Evolutionary conservation across 2,113 vertebrate species (phyloP).

Genomic region (Isichthys henryi): DNA sequence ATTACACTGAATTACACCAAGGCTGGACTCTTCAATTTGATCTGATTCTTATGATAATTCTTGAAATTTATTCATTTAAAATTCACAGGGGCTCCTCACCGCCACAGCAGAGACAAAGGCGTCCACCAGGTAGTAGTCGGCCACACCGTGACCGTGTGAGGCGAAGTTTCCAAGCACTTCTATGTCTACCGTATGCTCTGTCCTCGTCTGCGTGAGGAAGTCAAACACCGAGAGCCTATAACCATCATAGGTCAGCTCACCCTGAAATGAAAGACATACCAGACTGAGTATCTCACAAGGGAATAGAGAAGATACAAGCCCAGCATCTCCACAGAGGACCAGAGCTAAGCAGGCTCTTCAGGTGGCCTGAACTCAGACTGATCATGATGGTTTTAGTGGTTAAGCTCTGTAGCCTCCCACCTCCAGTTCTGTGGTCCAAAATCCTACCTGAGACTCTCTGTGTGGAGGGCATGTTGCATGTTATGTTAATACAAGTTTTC

Average conservation of each 20-base stretch:
- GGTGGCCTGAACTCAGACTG: background rate
- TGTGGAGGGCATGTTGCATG: background rate
- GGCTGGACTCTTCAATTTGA: background rate
- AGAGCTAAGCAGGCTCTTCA: background rate
- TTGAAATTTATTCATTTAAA: background rate
- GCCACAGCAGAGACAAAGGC: constrained; percentile 67
- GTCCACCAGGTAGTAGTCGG: constrained; percentile 66
- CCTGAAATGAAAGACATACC: constrained; percentile 41
- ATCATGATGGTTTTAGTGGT: background rate
- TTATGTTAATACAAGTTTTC: background rate
- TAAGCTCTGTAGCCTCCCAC: background rate
- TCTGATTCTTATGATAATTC: background rate
- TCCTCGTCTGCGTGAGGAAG: constrained; percentile 55
- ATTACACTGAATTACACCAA: background rate
- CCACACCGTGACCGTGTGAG: constrained; percentile 49
- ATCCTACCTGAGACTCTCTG: background rate
- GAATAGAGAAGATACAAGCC: background rate
- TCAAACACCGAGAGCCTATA: constrained; percentile 54
- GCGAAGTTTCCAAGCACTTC: constrained; percentile 27
- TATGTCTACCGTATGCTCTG: constrained; percentile 33
- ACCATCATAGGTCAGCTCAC: constrained; percentile 54
- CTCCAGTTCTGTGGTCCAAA: background rate
- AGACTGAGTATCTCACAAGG: background rate
- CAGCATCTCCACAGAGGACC: background rate
- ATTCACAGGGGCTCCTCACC: constrained; percentile 46